A percentile compares a stretch with the other conserved stretches of the same genome.
Evolutionary conservation across 2,888 invertebrate genomes (phyloP).

Genomic region (Rhyacophila evoluta): DNA sequence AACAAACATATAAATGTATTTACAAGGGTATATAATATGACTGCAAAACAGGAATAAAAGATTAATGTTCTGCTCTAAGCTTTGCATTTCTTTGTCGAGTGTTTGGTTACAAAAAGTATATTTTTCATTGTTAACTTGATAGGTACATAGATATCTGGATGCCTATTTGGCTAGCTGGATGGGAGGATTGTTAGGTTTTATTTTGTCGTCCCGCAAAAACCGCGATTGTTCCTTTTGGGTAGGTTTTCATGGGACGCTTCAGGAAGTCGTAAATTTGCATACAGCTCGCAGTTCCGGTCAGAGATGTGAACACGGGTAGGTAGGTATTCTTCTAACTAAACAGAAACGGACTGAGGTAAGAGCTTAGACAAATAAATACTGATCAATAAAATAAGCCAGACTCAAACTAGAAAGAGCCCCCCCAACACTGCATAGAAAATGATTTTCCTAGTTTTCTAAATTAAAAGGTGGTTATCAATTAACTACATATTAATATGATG

Average conservation of each 20-base stretch:
- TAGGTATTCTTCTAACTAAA: background rate
- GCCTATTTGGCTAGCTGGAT: background rate
- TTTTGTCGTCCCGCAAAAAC: conserved; percentile 14
- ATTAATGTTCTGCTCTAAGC: too few relatives aligned
- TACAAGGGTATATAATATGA: too few relatives aligned
- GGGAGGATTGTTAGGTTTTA: background rate
- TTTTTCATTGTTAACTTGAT: background rate
- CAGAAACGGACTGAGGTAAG: background rate
- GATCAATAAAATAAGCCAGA: too few relatives aligned
- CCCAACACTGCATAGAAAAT: too few relatives aligned
- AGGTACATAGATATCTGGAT: background rate
- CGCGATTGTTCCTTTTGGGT: conserved; percentile 10
- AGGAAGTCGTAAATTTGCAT: conserved; percentile 22
- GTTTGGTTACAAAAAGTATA: background rate
- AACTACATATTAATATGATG: too few relatives aligned
- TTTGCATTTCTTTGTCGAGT: background rate
- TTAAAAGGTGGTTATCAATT: too few relatives aligned
- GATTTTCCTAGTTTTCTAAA: too few relatives aligned
- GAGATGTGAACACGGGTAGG: background rate
- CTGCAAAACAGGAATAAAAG: background rate
- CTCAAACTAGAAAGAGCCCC: too few relatives aligned
- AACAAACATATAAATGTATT: too few relatives aligned
- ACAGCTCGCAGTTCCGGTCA: conserved; percentile 16
- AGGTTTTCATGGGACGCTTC: background rate
- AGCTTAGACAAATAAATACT: too few relatives aligned